Base-by-base conservation (phyloP, 2,888 invertebrate genomes). In the Pilophorus perplexus region DNA sequence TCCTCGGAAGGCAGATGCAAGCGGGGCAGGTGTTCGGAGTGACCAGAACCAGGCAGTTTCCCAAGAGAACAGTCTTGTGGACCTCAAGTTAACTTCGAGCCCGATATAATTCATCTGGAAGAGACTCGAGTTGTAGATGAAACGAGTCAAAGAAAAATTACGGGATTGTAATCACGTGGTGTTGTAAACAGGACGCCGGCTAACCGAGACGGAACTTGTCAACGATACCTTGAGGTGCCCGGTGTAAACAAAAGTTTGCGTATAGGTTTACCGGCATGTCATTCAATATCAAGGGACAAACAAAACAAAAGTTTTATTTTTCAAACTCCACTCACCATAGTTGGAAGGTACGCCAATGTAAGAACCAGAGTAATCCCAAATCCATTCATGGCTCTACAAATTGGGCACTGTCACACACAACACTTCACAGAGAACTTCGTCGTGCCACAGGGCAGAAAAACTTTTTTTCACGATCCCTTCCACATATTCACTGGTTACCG, bases 341-440 rank as follows among this genome's bases (percentile, higher is more conserved):
- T 62, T 33, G 46, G 44, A 27, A 62, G 46, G 48, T 62, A 46
- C 28, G 62, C 48, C 22, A 55, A 38, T 55, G 38, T 48, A 27
- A 62, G 46, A 46, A 62, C 62, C 55, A 55, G 37, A 12, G 62
- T 62, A 62, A 62, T 62, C 62, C 62, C 44, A 62, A 62, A 62
- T 62, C 62, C 62, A 62, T 62, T 62, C 62, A 62, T 62, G 62
- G 62, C 62, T 62, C 48, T 62, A 27, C 46, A 62, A 46, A 62
- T 44, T 46, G 25, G 46, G 62, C 62, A 62, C 62, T 62, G 62
- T 62, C 62, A 62, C 62, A 62, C 62, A 46, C 62, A 44, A 28
- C 62, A 62, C 62, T 62, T 62, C 62, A 62, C 62, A n/a, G 33
- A 12, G 10, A 28, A 62, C 37, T 14, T 46, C 62, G 62, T 20